Percentiles rank a stretch among this genome's conserved stretches.
Conservation (phyloP, 2,113 vertebrate genomes). For the Struthidea cinerea region DNA sequence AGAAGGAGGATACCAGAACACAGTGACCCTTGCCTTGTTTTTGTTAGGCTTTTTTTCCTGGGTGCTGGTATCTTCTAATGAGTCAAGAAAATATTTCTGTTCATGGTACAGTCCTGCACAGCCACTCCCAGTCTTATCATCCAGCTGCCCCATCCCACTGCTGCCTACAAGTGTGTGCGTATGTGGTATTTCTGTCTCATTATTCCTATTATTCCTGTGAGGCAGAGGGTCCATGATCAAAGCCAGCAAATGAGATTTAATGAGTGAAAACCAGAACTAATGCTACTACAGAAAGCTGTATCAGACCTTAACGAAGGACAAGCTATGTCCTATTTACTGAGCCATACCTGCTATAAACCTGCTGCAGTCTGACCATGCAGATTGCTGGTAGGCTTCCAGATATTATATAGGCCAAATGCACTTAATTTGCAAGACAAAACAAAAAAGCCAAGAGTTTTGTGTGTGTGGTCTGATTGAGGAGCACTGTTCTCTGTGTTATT, state of each 20-base stretch:
- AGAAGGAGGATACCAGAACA: not conserved
- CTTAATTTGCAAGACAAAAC: not conserved
- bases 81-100: not conserved
- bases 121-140: not conserved
- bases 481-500: not conserved
- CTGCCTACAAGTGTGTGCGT: not conserved
- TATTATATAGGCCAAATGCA: not conserved
- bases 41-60: not conserved
- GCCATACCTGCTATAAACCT: not conserved
- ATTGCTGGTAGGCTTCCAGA: not conserved
- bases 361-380: not conserved
- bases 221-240: not conserved
- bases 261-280: not conserved
- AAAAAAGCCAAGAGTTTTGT: not conserved
- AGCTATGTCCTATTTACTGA: not conserved
- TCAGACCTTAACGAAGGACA: not conserved
- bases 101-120: not conserved
- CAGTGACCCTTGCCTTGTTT: not conserved
- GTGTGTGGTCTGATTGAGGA: conserved; percentile 17
- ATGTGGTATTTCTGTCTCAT: not conserved
- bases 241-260: not conserved
- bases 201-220: not conserved
- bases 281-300: not conserved
- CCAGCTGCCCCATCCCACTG: not conserved
- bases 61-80: not conserved